Conservation (phyloP, 1,140 invertebrate genomes). For the Atta colombica region DNA sequence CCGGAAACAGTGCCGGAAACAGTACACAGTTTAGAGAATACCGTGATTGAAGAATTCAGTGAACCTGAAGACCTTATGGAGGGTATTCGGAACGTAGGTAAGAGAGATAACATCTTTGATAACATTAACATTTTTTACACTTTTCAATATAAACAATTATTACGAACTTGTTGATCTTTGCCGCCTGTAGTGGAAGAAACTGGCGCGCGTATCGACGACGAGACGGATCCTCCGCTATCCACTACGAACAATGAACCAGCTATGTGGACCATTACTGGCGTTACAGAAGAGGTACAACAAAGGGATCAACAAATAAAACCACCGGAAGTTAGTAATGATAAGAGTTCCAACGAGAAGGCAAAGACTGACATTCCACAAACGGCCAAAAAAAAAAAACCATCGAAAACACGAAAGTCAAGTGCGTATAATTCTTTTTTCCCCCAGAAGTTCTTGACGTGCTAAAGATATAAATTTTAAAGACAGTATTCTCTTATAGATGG, state of each 20-base stretch:
- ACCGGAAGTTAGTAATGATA: slow-evolving; percentile 75
- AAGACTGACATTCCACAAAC: slow-evolving; percentile 82
- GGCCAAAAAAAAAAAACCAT: slow-evolving; percentile 82
- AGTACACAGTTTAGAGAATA: slow-evolving; percentile 78
- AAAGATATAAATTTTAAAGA: neutral
- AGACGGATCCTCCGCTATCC: slow-evolving; percentile 80
- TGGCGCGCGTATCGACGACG: slow-evolving; percentile 84
- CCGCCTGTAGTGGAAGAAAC: slow-evolving; percentile 83
- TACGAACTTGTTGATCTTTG: neutral
- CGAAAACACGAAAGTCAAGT: slow-evolving; percentile 79
- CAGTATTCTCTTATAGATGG: slow-evolving; percentile 70
- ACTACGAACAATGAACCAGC: slow-evolving; percentile 77
- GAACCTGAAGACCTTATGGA: slow-evolving; percentile 94
- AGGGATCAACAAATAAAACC: slow-evolving; percentile 78
- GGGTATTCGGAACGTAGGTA: slow-evolving; percentile 91
- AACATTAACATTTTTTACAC: slow-evolving; percentile 12
- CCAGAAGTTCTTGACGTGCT: neutral
- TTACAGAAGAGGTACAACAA: slow-evolving; percentile 84
- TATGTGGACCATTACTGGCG: slow-evolving; percentile 81
- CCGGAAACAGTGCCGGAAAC: slow-evolving; percentile 72
- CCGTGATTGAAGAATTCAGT: slow-evolving; percentile 90
- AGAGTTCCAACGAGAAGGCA: slow-evolving; percentile 80
- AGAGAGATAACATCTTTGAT: slow-evolving; percentile 65
- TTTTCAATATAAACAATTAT: neutral
- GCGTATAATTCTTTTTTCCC: slow-evolving; percentile 4